These are phyloP conservation scores for Empidonax alnorum DNA, from an alignment of 2,113 vertebrate genomes.

Conservation along the genomic window DNA sequence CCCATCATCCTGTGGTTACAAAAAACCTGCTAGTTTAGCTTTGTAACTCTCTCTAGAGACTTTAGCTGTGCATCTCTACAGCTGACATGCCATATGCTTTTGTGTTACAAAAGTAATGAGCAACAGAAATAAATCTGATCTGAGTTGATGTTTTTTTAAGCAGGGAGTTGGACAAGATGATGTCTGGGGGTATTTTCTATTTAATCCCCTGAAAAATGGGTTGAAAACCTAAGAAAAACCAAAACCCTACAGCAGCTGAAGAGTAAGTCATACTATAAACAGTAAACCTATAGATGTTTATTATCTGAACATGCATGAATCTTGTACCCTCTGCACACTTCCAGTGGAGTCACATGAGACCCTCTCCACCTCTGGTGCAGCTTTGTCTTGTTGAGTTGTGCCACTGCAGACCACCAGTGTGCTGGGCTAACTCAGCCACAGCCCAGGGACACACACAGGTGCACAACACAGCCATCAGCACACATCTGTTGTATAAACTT, in stretches of 20 bases:
- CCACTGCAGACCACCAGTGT: too few species aligned
- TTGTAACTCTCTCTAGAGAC: not conserved
- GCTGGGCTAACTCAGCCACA: too few species aligned
- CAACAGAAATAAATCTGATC: not conserved
- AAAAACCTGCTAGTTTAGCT: not conserved
- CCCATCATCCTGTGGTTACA: slow-evolving; percentile 91
- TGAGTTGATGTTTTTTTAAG: not conserved
- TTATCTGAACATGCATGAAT: not conserved
- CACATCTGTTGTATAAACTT: not conserved
- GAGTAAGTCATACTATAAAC: not conserved
- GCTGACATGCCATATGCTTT: not conserved
- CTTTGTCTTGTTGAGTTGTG: not conserved
- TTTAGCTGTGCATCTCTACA: not conserved
- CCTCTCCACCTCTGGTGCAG: not conserved
- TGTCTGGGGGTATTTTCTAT: not conserved
- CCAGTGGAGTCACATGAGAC: not conserved
- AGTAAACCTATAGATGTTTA: not conserved
- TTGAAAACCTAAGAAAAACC: not conserved
- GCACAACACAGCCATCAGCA: not conserved
- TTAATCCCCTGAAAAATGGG: not conserved
- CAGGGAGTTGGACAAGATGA: not conserved
- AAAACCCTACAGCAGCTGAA: not conserved
- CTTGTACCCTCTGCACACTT: not conserved
- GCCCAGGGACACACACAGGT: not conserved
- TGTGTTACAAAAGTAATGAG: not conserved